phyloP scores from a whole-genome alignment of 2,113 vertebrate species.

The Anolis carolinensis region DNA sequence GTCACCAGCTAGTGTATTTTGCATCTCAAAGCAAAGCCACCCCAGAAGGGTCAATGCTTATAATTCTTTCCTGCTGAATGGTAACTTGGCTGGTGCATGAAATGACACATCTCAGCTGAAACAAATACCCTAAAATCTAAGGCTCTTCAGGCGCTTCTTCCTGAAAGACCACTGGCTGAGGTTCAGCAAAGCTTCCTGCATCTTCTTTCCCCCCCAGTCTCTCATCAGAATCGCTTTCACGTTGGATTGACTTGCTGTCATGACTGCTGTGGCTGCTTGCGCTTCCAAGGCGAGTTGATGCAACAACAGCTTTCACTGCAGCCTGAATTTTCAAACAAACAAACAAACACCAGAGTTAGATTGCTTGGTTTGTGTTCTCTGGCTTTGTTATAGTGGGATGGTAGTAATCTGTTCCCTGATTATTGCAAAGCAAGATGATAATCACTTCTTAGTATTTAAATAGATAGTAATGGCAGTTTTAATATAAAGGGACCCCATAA shows the following conservation, averaged over 20 bases:
- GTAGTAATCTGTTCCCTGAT: not conserved
- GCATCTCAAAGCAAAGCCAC: constrained; percentile 70
- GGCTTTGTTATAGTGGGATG: not conserved
- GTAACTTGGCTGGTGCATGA: constrained; percentile 66
- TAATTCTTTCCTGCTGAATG: constrained; percentile 68
- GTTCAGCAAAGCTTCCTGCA: constrained; percentile 4
- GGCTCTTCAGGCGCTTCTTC: constrained; percentile 57
- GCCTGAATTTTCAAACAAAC: constrained; percentile 71
- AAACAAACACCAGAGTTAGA: not conserved
- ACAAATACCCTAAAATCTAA: constrained; percentile 57
- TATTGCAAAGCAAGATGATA: not conserved
- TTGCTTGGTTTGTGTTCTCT: not conserved
- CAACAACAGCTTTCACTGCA: constrained; percentile 89
- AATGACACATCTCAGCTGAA: constrained; percentile 51
- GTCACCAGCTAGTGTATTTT: constrained; percentile 70
- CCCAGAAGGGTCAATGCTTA: constrained; percentile 70
- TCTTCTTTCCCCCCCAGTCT: constrained; percentile 26
- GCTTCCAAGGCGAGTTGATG: constrained; percentile 83
- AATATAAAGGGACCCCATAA: no score
- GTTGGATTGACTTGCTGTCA: constrained; percentile 69
- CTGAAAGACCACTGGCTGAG: constrained; percentile 53
- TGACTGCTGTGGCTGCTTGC: constrained; percentile 75
- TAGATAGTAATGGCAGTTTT: no score
- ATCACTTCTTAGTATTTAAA: not conserved
- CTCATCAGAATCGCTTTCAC: constrained; percentile 39